A percentile compares a stretch with the other conserved stretches of the same genome.
Conservation (phyloP, 2,888 invertebrate species). For the Congeria kusceri region DNA sequence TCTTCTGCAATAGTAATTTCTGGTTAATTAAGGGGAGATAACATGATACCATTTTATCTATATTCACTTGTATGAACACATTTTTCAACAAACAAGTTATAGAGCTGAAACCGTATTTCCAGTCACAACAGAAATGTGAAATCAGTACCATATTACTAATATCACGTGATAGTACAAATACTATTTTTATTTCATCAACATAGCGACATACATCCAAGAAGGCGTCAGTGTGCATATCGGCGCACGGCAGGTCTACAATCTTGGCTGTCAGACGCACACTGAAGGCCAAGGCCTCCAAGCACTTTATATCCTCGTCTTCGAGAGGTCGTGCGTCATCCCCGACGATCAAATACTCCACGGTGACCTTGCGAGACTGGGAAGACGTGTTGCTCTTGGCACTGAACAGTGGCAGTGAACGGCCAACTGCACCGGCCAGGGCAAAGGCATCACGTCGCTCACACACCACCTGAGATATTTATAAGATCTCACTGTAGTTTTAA, state of each 20-base stretch:
- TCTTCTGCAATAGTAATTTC: no score
- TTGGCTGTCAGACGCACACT: conserved; percentile 91
- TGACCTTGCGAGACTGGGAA: conserved; percentile 69
- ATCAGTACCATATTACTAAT: no score
- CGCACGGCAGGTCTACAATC: conserved; percentile 94
- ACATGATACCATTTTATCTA: no score
- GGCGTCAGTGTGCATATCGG: conserved; percentile 92
- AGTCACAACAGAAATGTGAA: no score
- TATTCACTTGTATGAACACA: no score
- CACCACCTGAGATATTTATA: conserved; percentile 87
- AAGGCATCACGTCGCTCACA: conserved; percentile 92
- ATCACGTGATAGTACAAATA: no score
- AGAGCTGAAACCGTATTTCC: no score
- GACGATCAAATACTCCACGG: conserved; percentile 87
- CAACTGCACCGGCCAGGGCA: conserved; percentile 93
- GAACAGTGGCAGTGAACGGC: conserved; percentile 92
- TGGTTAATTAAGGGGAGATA: no score
- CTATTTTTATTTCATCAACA: no score
- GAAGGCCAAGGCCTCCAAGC: conserved; percentile 81
- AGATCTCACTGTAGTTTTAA: no score
- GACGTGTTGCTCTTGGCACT: conserved; percentile 87
- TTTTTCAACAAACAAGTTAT: no score
- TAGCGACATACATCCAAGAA: conserved; percentile 90
- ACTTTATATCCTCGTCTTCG: conserved; percentile 80
- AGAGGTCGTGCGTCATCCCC: conserved; percentile 85